Evolutionary conservation across 2,888 invertebrate genomes (phyloP).

Genomic region (Megaustenia siamemsis): DNA sequence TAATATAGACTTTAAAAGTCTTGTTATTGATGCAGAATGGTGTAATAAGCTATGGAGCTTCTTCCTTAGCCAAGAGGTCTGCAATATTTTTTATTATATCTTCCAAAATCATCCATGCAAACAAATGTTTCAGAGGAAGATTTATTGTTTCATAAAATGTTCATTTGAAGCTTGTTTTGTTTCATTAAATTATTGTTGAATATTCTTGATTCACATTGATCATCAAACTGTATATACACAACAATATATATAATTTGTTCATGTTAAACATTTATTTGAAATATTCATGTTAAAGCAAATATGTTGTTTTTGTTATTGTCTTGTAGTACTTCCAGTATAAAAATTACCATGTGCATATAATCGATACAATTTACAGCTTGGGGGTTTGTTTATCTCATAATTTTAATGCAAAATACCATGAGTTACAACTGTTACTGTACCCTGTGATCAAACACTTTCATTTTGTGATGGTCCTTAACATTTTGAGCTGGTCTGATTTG

Average conservation of each 20-base stretch:
- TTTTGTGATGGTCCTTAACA: background rate
- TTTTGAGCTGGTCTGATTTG: background rate
- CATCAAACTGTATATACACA: background rate
- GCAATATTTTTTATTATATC: background rate
- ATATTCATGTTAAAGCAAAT: background rate
- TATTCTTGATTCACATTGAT: background rate
- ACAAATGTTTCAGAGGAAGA: background rate
- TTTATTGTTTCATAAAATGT: background rate
- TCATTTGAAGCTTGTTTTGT: background rate
- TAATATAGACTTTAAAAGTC: background rate
- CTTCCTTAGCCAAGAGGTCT: background rate
- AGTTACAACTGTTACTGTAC: background rate
- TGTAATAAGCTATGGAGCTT: background rate
- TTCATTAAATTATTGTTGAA: background rate
- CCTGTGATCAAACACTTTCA: background rate
- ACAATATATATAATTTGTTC: background rate
- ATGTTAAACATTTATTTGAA: background rate
- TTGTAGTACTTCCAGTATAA: background rate
- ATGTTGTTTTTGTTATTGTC: background rate
- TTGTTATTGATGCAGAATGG: background rate
- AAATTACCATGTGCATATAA: background rate
- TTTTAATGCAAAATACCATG: background rate
- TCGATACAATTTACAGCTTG: background rate
- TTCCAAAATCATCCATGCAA: constrained; percentile 7
- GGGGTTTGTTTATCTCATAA: background rate